Conservation (phyloP, 2,888 invertebrate species). For the Plemyria rubiginata region DNA sequence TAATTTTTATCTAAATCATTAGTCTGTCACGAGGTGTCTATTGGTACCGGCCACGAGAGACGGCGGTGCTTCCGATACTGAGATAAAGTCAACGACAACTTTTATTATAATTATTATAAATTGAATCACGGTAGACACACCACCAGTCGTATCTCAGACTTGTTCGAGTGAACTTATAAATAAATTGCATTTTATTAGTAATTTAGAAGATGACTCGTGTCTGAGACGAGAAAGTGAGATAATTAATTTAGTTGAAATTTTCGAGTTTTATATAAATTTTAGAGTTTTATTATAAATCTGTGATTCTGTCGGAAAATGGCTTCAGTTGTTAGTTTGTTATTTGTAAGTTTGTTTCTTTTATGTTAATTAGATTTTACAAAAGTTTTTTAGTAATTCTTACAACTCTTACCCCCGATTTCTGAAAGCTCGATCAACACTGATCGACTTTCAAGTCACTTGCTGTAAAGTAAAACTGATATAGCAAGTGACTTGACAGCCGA, state of each 20-base stretch:
- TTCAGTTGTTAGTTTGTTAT: slow-evolving; percentile 30
- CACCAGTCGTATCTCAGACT: slow-evolving; percentile 23
- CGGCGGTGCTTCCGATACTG: slow-evolving; percentile 48
- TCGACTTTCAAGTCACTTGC: too few species aligned
- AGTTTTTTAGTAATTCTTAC: too few species aligned
- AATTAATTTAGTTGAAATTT: neutral
- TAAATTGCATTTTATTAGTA: slow-evolving; percentile 5
- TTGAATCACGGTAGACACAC: slow-evolving; percentile 21
- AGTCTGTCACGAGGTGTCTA: slow-evolving; percentile 44
- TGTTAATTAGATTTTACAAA: neutral
- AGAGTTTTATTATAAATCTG: slow-evolving; percentile 3
- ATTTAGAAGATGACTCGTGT: neutral
- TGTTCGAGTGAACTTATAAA: slow-evolving; percentile 12
- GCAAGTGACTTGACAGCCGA: too few species aligned
- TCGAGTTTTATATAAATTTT: neutral
- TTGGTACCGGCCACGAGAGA: slow-evolving; percentile 39
- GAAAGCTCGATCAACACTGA: too few species aligned
- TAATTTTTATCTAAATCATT: slow-evolving; percentile 56
- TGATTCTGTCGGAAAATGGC: slow-evolving; percentile 35
- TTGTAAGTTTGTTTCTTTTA: slow-evolving; percentile 27
- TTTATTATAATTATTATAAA: slow-evolving; percentile 25
- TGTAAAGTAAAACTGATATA: too few species aligned
- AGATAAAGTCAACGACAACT: slow-evolving; percentile 19
- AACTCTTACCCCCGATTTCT: too few species aligned
- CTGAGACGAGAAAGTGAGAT: slow-evolving; percentile 1